Percentiles rank a stretch among this genome's conserved stretches.
Conservation (phyloP, 1,140 invertebrate genomes). For the Chelonus insularis region DNA sequence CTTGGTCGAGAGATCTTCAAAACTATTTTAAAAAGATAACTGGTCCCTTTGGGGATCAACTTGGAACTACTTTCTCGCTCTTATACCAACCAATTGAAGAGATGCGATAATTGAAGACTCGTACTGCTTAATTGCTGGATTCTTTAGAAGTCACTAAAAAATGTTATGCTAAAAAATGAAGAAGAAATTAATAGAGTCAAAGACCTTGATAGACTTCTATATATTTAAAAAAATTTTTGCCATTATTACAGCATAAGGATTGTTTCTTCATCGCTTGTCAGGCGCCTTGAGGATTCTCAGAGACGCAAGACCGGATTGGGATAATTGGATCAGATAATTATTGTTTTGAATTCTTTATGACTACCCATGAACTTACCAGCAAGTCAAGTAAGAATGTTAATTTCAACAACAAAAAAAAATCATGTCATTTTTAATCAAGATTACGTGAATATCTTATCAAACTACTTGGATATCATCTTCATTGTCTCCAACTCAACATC, state of each 20-base stretch:
- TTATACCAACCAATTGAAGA: not conserved
- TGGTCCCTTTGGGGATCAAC: not conserved
- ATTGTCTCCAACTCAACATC: no score
- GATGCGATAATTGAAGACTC: slow-evolving; percentile 6
- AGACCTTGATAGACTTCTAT: not conserved
- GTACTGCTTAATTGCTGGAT: slow-evolving; percentile 1
- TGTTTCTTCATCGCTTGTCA: not conserved
- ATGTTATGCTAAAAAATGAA: not conserved
- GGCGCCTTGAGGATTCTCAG: slow-evolving; percentile 9
- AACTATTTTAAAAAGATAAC: no score
- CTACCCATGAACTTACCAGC: no score
- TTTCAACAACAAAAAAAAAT: no score
- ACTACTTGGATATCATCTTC: no score
- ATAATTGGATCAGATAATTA: slow-evolving; percentile 11
- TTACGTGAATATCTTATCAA: no score
- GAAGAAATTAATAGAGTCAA: not conserved
- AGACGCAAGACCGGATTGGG: not conserved
- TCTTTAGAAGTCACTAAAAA: not conserved
- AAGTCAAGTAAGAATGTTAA: no score
- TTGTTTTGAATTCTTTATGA: not conserved
- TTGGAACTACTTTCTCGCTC: not conserved
- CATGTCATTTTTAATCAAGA: no score
- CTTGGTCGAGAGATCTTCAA: not conserved
- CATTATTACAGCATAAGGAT: not conserved
- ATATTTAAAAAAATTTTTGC: not conserved